A percentile compares a stretch with the other conserved stretches of the same genome.
phyloP scores from a whole-genome alignment of 2,797 vertebrate genomes.

The Nyctibius grandis region DNA sequence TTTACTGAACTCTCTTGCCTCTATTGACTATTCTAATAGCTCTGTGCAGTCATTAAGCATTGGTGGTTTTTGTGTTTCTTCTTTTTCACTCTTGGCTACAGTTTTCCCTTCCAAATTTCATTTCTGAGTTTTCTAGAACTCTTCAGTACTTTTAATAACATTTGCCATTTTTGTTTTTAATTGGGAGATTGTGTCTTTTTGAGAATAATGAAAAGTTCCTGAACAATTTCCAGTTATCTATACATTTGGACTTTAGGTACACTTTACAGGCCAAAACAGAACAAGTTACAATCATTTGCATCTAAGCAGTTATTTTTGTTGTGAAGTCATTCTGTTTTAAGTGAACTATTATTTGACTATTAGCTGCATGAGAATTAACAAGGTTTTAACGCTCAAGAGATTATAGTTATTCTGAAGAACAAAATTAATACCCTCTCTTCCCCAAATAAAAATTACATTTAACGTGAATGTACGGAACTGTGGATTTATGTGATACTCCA shows the following conservation, averaged over 20 bases:
- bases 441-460: neutral
- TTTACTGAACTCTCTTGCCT: neutral
- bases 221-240: neutral
- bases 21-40: neutral
- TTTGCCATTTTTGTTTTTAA: neutral
- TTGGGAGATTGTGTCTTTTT: neutral
- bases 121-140: neutral
- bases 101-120: neutral
- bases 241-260: neutral
- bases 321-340: neutral
- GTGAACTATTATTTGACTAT: neutral
- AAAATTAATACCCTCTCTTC: neutral
- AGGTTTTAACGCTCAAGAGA: neutral
- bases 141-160: neutral
- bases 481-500: neutral
- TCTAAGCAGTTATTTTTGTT: neutral
- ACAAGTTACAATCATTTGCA: neutral
- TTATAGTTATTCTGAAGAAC: neutral
- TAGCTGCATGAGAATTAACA: constrained; percentile 2
- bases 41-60: neutral
- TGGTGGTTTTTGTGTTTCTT: neutral
- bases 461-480: neutral
- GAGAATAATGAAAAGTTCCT: neutral
- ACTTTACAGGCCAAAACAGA: neutral
- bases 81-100: neutral